Evolutionary conservation across 2,113 vertebrate genomes (phyloP).

Genomic region (Cinclus mexicanus): DNA sequence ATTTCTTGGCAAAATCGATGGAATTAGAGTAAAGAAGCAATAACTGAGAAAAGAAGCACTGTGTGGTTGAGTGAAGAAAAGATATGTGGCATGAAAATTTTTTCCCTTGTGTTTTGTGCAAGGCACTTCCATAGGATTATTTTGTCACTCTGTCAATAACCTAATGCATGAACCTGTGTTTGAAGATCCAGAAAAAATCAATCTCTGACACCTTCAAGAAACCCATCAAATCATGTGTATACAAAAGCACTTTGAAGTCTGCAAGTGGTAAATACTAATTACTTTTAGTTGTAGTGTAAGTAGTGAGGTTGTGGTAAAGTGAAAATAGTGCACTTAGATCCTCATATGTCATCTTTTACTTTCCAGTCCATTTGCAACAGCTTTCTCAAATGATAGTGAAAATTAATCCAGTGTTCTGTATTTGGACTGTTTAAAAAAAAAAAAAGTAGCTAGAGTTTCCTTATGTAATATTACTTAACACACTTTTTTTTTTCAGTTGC

Average conservation of each 20-base stretch:
- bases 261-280: neutral
- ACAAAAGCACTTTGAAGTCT: neutral
- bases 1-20: neutral
- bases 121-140: neutral
- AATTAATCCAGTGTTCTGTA: neutral
- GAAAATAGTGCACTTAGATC: neutral
- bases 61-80: neutral
- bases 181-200: neutral
- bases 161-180: neutral
- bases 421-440: neutral
- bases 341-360: neutral
- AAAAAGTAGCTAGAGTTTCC: neutral
- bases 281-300: neutral
- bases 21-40: neutral
- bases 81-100: neutral
- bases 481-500: neutral
- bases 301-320: neutral
- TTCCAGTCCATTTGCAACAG: neutral
- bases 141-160: neutral
- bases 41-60: neutral
- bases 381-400: neutral
- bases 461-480: neutral
- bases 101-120: neutral
- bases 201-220: neutral
- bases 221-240: neutral